These are phyloP conservation scores for Crematogaster levior DNA, from an alignment of 2,888 invertebrate species.

Conservation along the genomic window DNA sequence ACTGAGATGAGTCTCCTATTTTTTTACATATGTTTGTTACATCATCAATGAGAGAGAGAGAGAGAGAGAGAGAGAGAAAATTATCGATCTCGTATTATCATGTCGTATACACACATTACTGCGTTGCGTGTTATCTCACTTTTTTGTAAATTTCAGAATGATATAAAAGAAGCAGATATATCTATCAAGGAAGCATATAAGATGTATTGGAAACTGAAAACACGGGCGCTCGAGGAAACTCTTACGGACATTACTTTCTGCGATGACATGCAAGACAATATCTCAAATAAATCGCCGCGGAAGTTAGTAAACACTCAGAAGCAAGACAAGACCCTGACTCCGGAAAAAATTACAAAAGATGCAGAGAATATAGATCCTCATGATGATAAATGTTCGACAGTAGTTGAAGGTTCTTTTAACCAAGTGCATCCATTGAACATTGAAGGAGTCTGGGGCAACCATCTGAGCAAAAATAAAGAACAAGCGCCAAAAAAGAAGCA, in stretches of 20 bases:
- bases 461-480: conserved; percentile 84
- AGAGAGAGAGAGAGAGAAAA: no score
- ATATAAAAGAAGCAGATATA: conserved; percentile 92
- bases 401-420: neutral
- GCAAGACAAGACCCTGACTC: conserved; percentile 41
- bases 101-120: neutral
- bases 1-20: neutral
- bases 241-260: conserved; percentile 87
- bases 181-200: conserved; percentile 93
- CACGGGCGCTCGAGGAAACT: conserved; percentile 90
- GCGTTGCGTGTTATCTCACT: neutral
- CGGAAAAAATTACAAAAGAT: conserved; percentile 58
- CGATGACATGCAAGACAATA: conserved; percentile 77
- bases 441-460: conserved; percentile 86
- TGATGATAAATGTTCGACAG: neutral
- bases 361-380: conserved; percentile 71
- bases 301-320: neutral
- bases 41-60: neutral
- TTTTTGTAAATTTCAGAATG: conserved; percentile 87
- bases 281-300: conserved; percentile 60
- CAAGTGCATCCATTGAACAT: conserved; percentile 74
- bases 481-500: conserved; percentile 70
- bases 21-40: neutral
- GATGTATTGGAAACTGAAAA: conserved; percentile 93
- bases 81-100: neutral